A percentile compares a stretch with the other conserved stretches of the same genome.
These are phyloP conservation scores for Paratilapia polleni DNA, from an alignment of 2,113 vertebrate genomes.

Conservation along the genomic window DNA sequence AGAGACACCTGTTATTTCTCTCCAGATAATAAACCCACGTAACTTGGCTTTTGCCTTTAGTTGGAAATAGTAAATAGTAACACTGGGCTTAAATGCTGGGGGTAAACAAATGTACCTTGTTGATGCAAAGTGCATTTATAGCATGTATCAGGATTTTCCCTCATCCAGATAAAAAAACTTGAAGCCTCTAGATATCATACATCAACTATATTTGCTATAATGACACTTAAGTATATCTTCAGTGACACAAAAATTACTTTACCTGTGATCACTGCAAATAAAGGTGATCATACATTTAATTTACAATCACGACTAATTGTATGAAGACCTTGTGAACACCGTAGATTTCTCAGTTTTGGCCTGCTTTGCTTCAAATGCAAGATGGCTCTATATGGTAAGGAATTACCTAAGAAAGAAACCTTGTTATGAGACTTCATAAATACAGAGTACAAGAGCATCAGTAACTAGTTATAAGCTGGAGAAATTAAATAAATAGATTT, in stretches of 20 bases:
- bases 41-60: not conserved
- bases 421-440: no score
- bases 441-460: no score
- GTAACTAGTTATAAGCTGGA: no score
- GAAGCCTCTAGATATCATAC: not conserved
- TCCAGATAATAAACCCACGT: not conserved
- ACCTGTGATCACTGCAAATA: not conserved
- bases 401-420: no score
- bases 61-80: not conserved
- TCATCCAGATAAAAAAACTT: not conserved
- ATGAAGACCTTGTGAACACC: no score
- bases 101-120: no score
- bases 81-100: not conserved
- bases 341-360: no score
- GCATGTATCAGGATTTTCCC: not conserved
- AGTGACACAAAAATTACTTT: not conserved
- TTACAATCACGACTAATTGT: no score
- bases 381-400: no score
- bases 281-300: no score
- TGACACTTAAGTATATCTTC: not conserved
- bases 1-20: accelerated
- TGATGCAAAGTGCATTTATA: not conserved
- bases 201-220: not conserved
- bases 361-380: no score
- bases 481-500: no score